Evolutionary conservation across 2,888 invertebrate genomes (phyloP).

Genomic region (Drosophila prolongata): DNA sequence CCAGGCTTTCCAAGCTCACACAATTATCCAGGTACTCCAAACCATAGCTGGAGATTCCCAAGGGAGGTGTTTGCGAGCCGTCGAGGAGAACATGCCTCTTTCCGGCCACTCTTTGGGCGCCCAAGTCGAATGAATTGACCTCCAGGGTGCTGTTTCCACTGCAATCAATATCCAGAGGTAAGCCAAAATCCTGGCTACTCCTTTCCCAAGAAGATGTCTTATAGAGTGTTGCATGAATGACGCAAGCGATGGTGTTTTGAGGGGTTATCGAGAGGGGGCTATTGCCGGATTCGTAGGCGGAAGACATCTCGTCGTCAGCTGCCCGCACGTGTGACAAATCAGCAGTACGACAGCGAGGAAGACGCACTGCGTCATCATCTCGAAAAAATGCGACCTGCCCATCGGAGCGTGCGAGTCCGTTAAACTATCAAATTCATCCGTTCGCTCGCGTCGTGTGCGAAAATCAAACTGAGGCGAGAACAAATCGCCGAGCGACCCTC

Average conservation of each 20-base stretch:
- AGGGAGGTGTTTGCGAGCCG: constrained; percentile 76
- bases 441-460: constrained; percentile 55
- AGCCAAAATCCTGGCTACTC: constrained; percentile 57
- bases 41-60: constrained; percentile 72
- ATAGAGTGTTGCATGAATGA: constrained; percentile 67
- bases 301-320: constrained; percentile 28
- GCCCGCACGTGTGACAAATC: constrained; percentile 41
- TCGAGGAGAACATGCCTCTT: constrained; percentile 69
- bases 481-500: constrained; percentile 43
- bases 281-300: constrained; percentile 18
- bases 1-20: constrained; percentile 59
- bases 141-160: constrained; percentile 12
- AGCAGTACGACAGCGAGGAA: constrained; percentile 12
- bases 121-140: constrained; percentile 37
- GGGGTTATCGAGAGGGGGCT: not conserved
- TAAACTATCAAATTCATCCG: constrained; percentile 14
- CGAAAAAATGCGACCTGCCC: constrained; percentile 45
- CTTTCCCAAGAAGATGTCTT: constrained; percentile 42
- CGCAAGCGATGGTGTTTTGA: constrained; percentile 32
- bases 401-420: constrained; percentile 56
- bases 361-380: constrained; percentile 60
- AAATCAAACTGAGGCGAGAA: constrained; percentile 58
- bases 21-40: constrained; percentile 81
- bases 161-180: constrained; percentile 77
- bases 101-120: constrained; percentile 55